Evolutionary conservation across 23 tunicate genomes (phyloP).

Genomic region (Ciona savignyi): DNA sequence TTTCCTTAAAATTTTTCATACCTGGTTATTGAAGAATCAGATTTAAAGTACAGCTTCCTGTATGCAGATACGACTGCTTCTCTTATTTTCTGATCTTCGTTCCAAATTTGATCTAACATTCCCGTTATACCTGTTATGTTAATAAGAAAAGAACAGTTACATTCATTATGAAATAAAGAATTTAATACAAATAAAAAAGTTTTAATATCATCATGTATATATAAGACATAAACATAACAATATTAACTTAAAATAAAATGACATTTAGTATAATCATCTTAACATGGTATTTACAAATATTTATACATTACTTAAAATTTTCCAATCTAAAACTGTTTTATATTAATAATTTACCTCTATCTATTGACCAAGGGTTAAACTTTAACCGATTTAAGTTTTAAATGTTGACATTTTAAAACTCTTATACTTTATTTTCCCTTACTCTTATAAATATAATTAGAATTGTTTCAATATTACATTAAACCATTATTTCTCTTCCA

Average conservation of each 20-base stretch:
- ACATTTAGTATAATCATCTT: no score
- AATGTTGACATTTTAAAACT: no score
- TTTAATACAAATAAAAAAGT: neutral
- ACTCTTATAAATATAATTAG: neutral
- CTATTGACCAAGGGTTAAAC: no score
- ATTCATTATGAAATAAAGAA: neutral
- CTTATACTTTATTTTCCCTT: neutral
- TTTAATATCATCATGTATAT: neutral
- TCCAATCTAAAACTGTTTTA: no score
- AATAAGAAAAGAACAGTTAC: neutral
- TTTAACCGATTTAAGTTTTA: no score
- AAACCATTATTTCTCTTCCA: no score
- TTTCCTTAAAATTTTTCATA: no score
- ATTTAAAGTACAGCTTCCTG: constrained; percentile 54
- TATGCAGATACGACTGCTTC: constrained; percentile 85
- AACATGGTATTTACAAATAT: no score
- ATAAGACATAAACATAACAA: neutral
- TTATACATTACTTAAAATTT: no score
- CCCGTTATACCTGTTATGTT: constrained; percentile 34
- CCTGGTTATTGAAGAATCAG: no score
- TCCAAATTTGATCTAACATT: constrained; percentile 78
- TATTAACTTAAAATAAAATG: neutral
- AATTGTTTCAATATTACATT: no score
- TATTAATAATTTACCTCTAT: no score
- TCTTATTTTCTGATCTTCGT: constrained; percentile 65